These are phyloP conservation scores for Dolichopus griseipennis DNA, from an alignment of 2,888 invertebrate species.

Conservation along the genomic window DNA sequence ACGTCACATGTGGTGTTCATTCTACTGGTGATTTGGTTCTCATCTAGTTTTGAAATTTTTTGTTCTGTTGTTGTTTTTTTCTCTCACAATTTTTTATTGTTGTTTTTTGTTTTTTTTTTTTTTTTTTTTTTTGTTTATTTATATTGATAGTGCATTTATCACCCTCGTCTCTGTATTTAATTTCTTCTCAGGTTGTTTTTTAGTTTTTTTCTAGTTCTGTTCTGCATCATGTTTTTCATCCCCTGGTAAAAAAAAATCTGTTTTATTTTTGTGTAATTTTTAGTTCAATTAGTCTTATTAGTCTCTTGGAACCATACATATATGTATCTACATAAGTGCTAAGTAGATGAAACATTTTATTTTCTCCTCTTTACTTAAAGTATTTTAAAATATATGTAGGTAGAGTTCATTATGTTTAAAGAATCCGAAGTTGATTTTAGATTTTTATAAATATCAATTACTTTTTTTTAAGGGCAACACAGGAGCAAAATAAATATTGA, in stretches of 20 bases:
- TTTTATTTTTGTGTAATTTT: too few species aligned
- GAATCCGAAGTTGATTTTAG: too few species aligned
- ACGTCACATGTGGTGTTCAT: conserved; percentile 4
- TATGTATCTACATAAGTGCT: too few species aligned
- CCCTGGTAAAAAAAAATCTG: neutral
- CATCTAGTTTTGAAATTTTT: neutral
- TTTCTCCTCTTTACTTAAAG: too few species aligned
- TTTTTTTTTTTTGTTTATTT: neutral
- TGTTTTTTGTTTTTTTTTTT: neutral
- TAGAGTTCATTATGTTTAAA: too few species aligned
- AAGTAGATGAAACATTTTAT: too few species aligned
- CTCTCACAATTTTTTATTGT: neutral
- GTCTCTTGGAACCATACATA: too few species aligned
- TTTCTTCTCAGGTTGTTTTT: neutral
- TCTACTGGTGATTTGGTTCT: neutral
- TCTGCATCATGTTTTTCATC: neutral
- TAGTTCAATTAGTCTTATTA: too few species aligned
- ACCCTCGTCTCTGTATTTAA: neutral
- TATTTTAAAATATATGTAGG: too few species aligned
- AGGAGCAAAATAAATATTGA: too few species aligned
- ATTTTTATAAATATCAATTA: too few species aligned
- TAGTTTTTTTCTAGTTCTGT: neutral
- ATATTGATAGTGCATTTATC: neutral
- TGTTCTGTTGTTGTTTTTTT: neutral
- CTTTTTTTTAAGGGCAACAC: too few species aligned